Percentiles rank a stretch among this genome's conserved stretches.
These are phyloP conservation scores for Tillus elongatus DNA, from an alignment of 2,888 invertebrate species.

Conservation along the genomic window DNA sequence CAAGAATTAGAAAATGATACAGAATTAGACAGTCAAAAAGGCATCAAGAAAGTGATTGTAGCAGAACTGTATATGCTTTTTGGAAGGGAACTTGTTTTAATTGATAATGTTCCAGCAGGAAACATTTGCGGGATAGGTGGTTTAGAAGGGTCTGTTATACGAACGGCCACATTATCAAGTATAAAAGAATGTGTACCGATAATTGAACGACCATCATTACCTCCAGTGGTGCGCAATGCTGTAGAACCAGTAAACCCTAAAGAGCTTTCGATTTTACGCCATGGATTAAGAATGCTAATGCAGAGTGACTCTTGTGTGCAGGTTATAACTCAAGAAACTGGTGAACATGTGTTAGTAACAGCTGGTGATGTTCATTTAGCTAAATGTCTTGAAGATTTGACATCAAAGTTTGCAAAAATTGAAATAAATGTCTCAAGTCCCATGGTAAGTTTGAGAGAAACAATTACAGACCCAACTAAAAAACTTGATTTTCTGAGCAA, in stretches of 20 bases:
- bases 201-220: conserved; percentile 67
- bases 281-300: conserved; percentile 76
- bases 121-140: conserved; percentile 87
- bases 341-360: conserved; percentile 89
- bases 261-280: conserved; percentile 65
- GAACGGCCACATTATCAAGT: conserved; percentile 82
- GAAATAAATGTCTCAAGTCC: conserved; percentile 88
- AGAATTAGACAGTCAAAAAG: conserved; percentile 10
- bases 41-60: conserved; percentile 53
- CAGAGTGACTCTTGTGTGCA: conserved; percentile 93
- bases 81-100: conserved; percentile 79
- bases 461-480: conserved; percentile 67
- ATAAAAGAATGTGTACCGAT: conserved; percentile 79
- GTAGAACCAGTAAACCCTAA: conserved; percentile 76
- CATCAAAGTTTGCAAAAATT: conserved; percentile 69
- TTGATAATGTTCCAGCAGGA: conserved; percentile 78
- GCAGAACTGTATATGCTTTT: conserved; percentile 79
- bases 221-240: conserved; percentile 87
- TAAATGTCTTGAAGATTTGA: conserved; percentile 88
- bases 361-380: conserved; percentile 96
- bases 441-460: conserved; percentile 82
- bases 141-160: conserved; percentile 71
- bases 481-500: conserved; percentile 72
- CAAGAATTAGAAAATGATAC: conserved; percentile 23
- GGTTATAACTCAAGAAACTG: conserved; percentile 82